Base-by-base conservation (phyloP, 2,113 vertebrate genomes). In the Leptosomus discolor region DNA sequence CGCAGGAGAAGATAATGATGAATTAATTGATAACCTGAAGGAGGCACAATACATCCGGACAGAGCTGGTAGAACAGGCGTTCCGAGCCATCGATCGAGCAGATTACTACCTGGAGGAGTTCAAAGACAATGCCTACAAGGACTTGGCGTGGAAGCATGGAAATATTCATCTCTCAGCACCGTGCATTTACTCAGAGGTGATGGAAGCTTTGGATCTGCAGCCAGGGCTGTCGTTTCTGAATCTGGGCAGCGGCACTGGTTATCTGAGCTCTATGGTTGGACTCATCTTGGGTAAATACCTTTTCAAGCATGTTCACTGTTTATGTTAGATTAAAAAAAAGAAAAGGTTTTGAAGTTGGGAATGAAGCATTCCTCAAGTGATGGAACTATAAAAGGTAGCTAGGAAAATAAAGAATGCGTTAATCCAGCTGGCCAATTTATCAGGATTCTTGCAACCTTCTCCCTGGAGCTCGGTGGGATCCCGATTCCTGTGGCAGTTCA, bases 61-160 rank as follows among this genome's bases (percentile, higher is more conserved):
- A 0, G 99, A 99, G 56, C 97, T 99, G 97, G 99, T 99, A 45
- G 99, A 99, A 60, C 99, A 98, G 86, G 99, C 99, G 2, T 99
- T 99, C 90, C 97, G 99, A 61, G 99, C 99, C 63, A 98, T 99
- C 1, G 99, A 99, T 94, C 98, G 99, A 4, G 99, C 99, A 2
- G 99, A 99, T 97, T 99, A 99, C 82, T 99, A 99, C 94, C 98
- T 99, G 75, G 99, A 99, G n/a, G 99, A 99, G 76, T 99, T 99
- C 96, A 98, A 99, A 90, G 99, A 99, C 92, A 99, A 99, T n/a
- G 99, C 99, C 6, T 99, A 99, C 84, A 99, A 99, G 98, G 99
- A 99, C 90, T 95, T 99, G 97, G 99, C 99, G 0, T 99, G 99
- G 99, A 99, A 99, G 32, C 99, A 99, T 57, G 99, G 99, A 5